Base-by-base conservation (phyloP, 2,888 invertebrate species). In the Cylindroiulus punctatus region DNA sequence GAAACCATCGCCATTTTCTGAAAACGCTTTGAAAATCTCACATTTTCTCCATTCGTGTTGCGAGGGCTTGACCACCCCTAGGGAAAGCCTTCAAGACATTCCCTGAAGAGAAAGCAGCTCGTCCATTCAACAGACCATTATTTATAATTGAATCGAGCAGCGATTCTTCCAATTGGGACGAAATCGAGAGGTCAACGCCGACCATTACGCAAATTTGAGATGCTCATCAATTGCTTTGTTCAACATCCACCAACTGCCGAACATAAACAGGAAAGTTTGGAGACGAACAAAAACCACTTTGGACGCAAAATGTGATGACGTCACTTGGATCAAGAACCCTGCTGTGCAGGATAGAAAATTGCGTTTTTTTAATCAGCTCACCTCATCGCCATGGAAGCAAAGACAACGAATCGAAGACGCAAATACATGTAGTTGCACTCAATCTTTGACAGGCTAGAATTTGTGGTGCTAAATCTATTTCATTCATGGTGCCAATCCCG, bases 121-220 rank as follows among this genome's bases (percentile, higher is more conserved):
- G 22, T 0, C 26, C 26, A 26, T 65, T 65, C 65, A 65, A 65
- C n/a, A 65, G 65, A 8, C 65, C 65, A 65, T 65, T 65, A 65
- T 65, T 65, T 65, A 65, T 65, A 65, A 65, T 65, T 65, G 65
- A 65, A 65, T 65, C 57, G 57, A 1, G 40, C 26, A 22, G n/a
- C 57, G n/a, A 65, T 65, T 65, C 65, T 65, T 65, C 65, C 65
- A 22, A 65, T 26, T 65, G 22, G 65, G 65, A 22, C 22, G 65
- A 65, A 65, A 65, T 65, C 65, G 65, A 26, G 65, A 65, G 65
- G 65, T 65, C 65, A 65, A 10, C 22, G 65, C 10, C 26, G 65
- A 65, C 65, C 65, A 65, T 65, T 65, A 65, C 65, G 65, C 65
- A 22, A 65, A 65, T 65, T n/a, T 26, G 26, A 22, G 26, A 65